Base-by-base conservation (phyloP, 2,888 invertebrate genomes). In the Archips crataeganus region DNA sequence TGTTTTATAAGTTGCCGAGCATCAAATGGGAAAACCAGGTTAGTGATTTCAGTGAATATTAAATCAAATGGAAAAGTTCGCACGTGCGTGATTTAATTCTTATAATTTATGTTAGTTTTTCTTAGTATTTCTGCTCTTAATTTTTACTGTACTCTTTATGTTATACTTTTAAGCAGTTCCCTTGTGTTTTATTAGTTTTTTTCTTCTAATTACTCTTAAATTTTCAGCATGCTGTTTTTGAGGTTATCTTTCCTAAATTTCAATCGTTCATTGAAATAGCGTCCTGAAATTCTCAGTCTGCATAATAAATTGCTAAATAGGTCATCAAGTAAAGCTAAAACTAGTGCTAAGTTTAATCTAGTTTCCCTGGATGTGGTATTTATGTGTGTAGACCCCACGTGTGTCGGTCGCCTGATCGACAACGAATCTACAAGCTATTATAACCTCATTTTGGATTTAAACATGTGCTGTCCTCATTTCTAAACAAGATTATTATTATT, bases 11-110 rank as follows among this genome's bases (percentile, higher is more conserved):
- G 57, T 67, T 75, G 71, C 78, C 81, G 80, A 71, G 68, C 74
- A 74, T 64, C 69, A 72, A 77, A 94, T 94, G 93, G 93, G 93
- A 42, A 93, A 89, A 83, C 94, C 94, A 80, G 93, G 93, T 94
- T 79, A 88, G 92, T 83, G 70, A 54, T 74, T 77, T 15, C 9
- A 23, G 9, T 23, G 2, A 65, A 32, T 61, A 42, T 8, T 23
- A 59, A 39, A 70, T 39, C 64, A 39, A 54, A 1, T 23, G 49
- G 66, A 70, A 13, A 32, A 10, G 57, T 57, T 15, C 6, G 36
- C 51, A n/a, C 66, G 75, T 78, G 79, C 79, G 77, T 79, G 78
- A 75, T 70, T 61, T 75, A 71, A 71, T 15, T 47, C 59, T 71
- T 77, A 62, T 66, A 10, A n/a, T 13, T 15, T 65, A 32, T 34